Evolutionary conservation across 2,797 vertebrate genomes (phyloP).

Genomic region (Gymnothorax reevesii): DNA sequence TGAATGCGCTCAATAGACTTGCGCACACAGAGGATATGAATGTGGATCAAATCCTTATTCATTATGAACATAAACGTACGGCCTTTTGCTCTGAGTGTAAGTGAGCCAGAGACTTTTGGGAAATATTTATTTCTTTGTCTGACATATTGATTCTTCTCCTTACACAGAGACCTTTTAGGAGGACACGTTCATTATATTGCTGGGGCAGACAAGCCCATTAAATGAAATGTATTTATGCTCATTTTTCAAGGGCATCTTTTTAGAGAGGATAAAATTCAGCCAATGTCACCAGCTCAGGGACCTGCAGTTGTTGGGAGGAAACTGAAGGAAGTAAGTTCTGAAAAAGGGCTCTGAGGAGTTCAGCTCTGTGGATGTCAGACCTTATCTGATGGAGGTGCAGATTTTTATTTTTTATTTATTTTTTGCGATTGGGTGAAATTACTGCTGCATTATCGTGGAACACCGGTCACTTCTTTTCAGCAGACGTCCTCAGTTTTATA

Average conservation of each 20-base stretch:
- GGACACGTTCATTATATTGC: background rate
- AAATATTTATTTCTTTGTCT: no score
- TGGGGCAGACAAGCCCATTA: background rate
- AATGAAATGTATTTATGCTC: background rate
- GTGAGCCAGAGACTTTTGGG: no score
- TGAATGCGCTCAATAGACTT: no score
- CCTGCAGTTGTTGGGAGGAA: constrained; percentile 55
- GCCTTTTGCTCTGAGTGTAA: no score
- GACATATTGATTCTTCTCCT: background rate
- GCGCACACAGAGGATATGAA: no score
- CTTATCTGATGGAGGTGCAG: constrained; percentile 76
- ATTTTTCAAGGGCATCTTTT: background rate
- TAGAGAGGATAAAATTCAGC: background rate
- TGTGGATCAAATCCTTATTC: no score
- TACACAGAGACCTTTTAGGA: background rate
- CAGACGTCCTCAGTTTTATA: constrained; percentile 61
- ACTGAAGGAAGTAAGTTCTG: background rate
- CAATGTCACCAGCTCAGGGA: constrained; percentile 32
- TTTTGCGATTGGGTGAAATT: constrained; percentile 55
- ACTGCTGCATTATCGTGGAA: constrained; percentile 50
- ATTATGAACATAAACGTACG: no score
- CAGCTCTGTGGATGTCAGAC: constrained; percentile 35
- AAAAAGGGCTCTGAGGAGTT: constrained; percentile 45
- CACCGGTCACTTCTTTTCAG: constrained; percentile 59
- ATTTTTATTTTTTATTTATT: constrained; percentile 52